Evolutionary conservation across 2,888 invertebrate genomes (phyloP), one percentile per base, ranked within the genome.

Genomic region (Rhingia campestris): DNA sequence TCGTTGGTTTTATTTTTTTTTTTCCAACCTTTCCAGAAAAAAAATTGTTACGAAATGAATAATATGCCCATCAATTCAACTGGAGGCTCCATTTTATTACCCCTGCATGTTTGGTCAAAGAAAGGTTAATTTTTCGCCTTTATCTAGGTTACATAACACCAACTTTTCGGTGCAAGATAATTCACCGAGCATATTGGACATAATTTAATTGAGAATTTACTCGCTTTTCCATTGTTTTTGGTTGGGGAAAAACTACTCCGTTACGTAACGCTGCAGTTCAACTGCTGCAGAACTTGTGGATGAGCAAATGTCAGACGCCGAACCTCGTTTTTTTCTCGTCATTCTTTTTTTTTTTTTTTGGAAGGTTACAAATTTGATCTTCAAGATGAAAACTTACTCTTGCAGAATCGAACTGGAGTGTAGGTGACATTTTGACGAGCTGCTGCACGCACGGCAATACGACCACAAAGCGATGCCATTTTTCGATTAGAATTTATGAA

Each of bases 401-500:
- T 95, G 89, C 95, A 94, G 88, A 94, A 92, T 87, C 93, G 93
- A 88, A 93, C 93, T 88, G 93, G 93, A 87, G 93, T 92, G 89
- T 93, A 92, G 87, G 94, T 90, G 87, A 94, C 93, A 92, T 94
- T 94, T 91, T 93, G 94, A 90, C 94, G 93, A 88, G 94, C 93
- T 88, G 94, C 93, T 88, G 94, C 93, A 92, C 93, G 94, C 85
- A 94, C 92, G 89, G 94, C 92, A 91, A 95, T 93, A 93, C 94
- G 94, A 92, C 95, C 94, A 92, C 95, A 95, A 91, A 95, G 92
- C 88, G 95, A 95, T 92, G 95, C 95, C 95, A 96, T 96, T 94
- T 93, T 93, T 88, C 45, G 69, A 22, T 53, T 45, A 33, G 54
- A 49, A 37, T 72, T 72, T 67, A 66, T 63, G 61, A 59, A 47